Conservation (phyloP, 2,113 vertebrate genomes). For the Chrysemys picta region DNA sequence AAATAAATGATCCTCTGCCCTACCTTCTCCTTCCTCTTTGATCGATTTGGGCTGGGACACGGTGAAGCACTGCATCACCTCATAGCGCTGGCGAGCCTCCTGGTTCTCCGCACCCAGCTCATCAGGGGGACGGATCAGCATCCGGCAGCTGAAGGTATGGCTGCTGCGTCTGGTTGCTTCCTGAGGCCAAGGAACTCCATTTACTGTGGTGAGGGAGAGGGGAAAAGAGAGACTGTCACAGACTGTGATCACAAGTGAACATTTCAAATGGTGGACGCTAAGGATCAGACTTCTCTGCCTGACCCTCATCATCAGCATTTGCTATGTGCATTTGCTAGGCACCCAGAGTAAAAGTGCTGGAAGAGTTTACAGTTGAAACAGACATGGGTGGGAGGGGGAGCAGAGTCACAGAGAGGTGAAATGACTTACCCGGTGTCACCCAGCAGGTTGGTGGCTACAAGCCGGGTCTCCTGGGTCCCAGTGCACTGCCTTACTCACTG, state of each 20-base stretch:
- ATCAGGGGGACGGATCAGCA: conserved; percentile 92
- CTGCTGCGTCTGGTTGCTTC: conserved; percentile 87
- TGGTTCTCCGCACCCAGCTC: conserved; percentile 87
- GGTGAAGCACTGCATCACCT: conserved; percentile 97
- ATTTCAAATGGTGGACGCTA: too few relatives aligned
- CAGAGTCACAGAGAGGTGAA: rapidly evolving
- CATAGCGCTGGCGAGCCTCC: conserved; percentile 93
- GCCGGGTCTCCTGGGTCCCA: rapidly evolving
- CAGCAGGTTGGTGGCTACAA: rapidly evolving
- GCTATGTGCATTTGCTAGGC: not conserved
- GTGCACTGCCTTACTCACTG: not conserved
- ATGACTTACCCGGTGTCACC: rapidly evolving
- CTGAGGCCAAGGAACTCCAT: conserved; percentile 92
- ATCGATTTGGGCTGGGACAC: conserved; percentile 90
- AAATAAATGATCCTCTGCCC: not conserved
- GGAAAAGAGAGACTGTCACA: not conserved
- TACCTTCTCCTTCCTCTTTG: conserved; percentile 94
- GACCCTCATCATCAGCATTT: not conserved
- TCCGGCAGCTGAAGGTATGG: conserved; percentile 96
- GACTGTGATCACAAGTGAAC: rapidly evolving
- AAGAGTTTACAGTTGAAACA: not conserved
- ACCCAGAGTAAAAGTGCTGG: rapidly evolving
- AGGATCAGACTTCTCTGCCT: not conserved
- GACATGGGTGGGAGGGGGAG: not conserved
- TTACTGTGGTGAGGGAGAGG: conserved; percentile 79